Conservation (phyloP, 2,113 vertebrate species). For the Festucalex cinctus region DNA sequence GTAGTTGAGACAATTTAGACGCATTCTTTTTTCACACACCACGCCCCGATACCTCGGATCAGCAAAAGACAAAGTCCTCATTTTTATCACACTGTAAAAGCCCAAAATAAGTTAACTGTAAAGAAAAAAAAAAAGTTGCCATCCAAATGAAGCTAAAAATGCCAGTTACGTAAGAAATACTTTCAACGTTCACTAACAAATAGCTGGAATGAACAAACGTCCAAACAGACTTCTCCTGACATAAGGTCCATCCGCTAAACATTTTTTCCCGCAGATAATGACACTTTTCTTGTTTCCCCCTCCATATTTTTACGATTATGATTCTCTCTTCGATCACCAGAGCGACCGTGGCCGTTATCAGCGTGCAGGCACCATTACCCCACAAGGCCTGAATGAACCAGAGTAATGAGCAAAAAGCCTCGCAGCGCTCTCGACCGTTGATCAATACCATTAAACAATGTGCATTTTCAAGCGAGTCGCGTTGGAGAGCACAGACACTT, state of each 20-base stretch:
- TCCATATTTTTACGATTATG: conserved; percentile 46
- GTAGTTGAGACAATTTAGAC: too few relatives aligned
- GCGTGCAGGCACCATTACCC: conserved; percentile 72
- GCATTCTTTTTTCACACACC: too few relatives aligned
- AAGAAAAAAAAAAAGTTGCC: not conserved
- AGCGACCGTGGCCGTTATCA: conserved; percentile 71
- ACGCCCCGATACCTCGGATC: too few relatives aligned
- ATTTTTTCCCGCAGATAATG: conserved; percentile 13
- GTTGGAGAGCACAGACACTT: conserved; percentile 63
- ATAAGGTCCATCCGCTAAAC: conserved; percentile 18
- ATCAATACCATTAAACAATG: conserved; percentile 79
- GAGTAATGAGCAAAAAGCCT: conserved; percentile 73
- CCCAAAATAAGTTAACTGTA: not conserved
- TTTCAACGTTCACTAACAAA: not conserved
- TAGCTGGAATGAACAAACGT: conserved; percentile 3
- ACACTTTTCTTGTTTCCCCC: conserved; percentile 32
- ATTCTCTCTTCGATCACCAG: conserved; percentile 63
- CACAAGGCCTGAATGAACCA: conserved; percentile 74
- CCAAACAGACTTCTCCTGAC: conserved; percentile 18
- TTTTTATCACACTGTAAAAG: not conserved
- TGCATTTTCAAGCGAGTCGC: conserved; percentile 71
- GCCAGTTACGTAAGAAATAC: too few relatives aligned
- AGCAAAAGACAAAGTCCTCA: not conserved
- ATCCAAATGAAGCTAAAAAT: not conserved
- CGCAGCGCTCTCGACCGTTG: conserved; percentile 70